phyloP scores from a whole-genome alignment of 2,888 invertebrate species.

The Ennomos quercinarius region DNA sequence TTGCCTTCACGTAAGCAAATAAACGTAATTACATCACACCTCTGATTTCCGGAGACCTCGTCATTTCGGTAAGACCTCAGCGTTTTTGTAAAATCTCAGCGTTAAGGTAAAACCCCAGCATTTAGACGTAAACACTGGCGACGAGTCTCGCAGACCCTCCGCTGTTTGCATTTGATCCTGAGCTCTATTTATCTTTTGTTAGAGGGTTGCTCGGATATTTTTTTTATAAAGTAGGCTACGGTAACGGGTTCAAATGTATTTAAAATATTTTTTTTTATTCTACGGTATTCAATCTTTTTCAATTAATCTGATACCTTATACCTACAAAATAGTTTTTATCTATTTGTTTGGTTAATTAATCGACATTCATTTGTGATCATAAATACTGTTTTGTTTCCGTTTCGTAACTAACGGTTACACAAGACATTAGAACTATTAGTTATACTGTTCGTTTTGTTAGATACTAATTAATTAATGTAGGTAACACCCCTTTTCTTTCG shows the following conservation, averaged over 20 bases:
- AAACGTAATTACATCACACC: constrained; percentile 18
- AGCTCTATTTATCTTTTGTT: constrained; percentile 31
- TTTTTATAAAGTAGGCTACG: constrained; percentile 24
- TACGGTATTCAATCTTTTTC: neutral
- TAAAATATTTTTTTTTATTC: neutral
- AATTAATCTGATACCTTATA: too few relatives aligned
- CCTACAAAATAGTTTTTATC: too few relatives aligned
- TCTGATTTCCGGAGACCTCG: constrained; percentile 3
- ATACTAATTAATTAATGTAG: too few relatives aligned
- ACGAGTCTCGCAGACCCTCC: constrained; percentile 23
- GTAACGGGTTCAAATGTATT: neutral
- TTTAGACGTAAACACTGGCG: neutral
- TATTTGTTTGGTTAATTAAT: too few relatives aligned
- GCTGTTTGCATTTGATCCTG: constrained; percentile 26
- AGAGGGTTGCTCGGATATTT: constrained; percentile 3
- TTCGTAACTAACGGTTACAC: too few relatives aligned
- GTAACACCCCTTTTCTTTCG: too few relatives aligned
- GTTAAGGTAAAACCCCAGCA: constrained; percentile 3
- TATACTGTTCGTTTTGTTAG: too few relatives aligned
- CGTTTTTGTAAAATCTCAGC: constrained; percentile 1
- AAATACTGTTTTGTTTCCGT: too few relatives aligned
- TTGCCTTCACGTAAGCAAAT: constrained; percentile 10
- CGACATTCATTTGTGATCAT: too few relatives aligned
- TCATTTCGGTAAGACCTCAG: constrained; percentile 1
- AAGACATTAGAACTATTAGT: too few relatives aligned